Percentiles rank a stretch among this genome's conserved stretches.
Evolutionary conservation across 1,140 invertebrate species (phyloP).

Genomic region (Philaenus spumarius): DNA sequence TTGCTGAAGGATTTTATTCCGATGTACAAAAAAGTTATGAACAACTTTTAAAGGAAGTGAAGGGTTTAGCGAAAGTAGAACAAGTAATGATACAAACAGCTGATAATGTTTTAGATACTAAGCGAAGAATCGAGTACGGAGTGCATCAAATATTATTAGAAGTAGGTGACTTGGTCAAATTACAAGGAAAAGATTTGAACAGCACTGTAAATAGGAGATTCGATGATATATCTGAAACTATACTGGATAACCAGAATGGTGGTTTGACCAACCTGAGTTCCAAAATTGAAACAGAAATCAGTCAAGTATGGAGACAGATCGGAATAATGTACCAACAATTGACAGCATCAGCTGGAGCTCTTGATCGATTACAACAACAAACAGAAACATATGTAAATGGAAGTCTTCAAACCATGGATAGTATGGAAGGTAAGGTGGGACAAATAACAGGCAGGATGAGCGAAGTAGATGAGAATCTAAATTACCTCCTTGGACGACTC

Average conservation of each 20-base stretch:
- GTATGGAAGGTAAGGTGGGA: constrained; percentile 67
- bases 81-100: constrained; percentile 74
- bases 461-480: constrained; percentile 78
- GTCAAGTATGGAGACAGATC: constrained; percentile 47
- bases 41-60: constrained; percentile 26
- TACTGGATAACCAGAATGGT: constrained; percentile 66
- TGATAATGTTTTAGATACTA: constrained; percentile 76
- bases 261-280: constrained; percentile 65
- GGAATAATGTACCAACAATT: constrained; percentile 78
- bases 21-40: constrained; percentile 40
- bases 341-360: constrained; percentile 60
- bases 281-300: constrained; percentile 74
- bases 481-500: constrained; percentile 72
- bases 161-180: constrained; percentile 59
- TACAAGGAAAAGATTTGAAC: constrained; percentile 57
- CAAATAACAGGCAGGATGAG: constrained; percentile 70
- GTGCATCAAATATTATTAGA: constrained; percentile 79
- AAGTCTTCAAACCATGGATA: constrained; percentile 70
- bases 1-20: constrained; percentile 19
- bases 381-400: constrained; percentile 75
- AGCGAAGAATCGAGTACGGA: constrained; percentile 75
- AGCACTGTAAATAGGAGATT: constrained; percentile 60
- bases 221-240: constrained; percentile 56
- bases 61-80: constrained; percentile 60
- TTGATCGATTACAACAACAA: constrained; percentile 69